Conservation (phyloP, 2,113 vertebrate species). For the Formicarius rufipectus region DNA sequence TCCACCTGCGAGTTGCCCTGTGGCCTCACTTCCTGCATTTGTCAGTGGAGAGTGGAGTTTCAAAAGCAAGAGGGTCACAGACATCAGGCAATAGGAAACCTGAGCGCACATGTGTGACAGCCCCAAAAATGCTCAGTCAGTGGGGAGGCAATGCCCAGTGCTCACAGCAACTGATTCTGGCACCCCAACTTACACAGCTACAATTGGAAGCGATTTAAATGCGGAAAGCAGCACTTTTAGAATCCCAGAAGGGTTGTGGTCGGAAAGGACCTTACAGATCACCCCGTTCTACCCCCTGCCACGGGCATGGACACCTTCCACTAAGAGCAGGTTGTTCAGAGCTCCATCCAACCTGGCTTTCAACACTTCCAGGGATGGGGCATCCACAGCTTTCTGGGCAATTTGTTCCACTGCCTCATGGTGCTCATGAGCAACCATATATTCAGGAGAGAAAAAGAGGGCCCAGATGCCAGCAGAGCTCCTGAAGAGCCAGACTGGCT, state of each 20-base stretch:
- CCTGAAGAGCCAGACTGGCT: neutral
- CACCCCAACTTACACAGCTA: neutral
- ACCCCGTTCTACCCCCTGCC: neutral
- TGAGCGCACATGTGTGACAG: neutral
- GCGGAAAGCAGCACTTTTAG: neutral
- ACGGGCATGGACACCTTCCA: neutral
- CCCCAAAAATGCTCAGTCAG: neutral
- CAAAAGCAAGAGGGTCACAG: neutral
- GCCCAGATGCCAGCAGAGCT: neutral
- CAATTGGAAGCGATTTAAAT: neutral
- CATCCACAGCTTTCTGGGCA: neutral
- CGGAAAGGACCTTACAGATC: neutral
- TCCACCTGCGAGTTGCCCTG: constrained; percentile 4
- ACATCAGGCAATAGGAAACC: neutral
- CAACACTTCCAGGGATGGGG: neutral
- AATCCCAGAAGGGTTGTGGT: neutral
- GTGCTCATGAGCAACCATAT: neutral
- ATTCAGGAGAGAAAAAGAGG: neutral
- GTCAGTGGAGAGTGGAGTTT: neutral
- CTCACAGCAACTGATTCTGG: neutral
- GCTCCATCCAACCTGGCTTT: neutral
- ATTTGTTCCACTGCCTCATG: neutral
- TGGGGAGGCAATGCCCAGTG: neutral
- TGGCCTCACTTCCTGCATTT: constrained; percentile 16
- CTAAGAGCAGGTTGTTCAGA: neutral